Evolutionary conservation across 2,888 invertebrate species (phyloP).

Genomic region (Drosophila imparisetae): DNA sequence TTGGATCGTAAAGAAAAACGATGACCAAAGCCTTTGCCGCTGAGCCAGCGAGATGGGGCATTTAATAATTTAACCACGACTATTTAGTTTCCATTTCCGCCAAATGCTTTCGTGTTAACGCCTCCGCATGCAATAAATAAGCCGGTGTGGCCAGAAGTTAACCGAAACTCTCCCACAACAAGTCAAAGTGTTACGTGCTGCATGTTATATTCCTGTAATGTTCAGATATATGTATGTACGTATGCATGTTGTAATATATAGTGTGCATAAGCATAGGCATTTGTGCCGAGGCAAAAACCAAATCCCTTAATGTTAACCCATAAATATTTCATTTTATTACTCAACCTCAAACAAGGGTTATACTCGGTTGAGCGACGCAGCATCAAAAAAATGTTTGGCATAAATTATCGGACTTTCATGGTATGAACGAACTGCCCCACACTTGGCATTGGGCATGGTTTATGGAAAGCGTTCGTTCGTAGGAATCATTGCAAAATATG

Average conservation of each 20-base stretch:
- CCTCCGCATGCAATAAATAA: conserved; percentile 71
- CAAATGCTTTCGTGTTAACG: conserved; percentile 74
- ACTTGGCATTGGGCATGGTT: conserved; percentile 1
- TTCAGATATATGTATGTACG: conserved; percentile 7
- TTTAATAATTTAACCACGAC: conserved; percentile 78
- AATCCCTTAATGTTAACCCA: conserved; percentile 77
- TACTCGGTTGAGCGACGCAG: conserved; percentile 22
- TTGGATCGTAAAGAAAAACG: conserved; percentile 73
- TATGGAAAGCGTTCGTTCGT: conserved; percentile 19
- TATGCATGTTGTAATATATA: conserved; percentile 15
- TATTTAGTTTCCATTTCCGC: conserved; percentile 77
- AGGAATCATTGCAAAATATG: conserved; percentile 29
- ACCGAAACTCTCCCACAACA: conserved; percentile 56
- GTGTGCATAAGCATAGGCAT: conserved; percentile 27
- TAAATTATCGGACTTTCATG: conserved; percentile 53
- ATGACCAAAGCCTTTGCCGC: conserved; percentile 30
- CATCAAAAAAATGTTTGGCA: conserved; percentile 62
- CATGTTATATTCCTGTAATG: conserved; percentile 44
- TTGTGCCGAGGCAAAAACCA: conserved; percentile 52
- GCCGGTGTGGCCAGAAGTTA: conserved; percentile 58
- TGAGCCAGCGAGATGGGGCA: conserved; percentile 46
- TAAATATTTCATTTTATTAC: conserved; percentile 79
- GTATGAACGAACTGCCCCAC: conserved; percentile 1
- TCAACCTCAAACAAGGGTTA: conserved; percentile 75
- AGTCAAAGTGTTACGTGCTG: conserved; percentile 39